phyloP scores from a whole-genome alignment of 2,888 invertebrate species.

The Synanthedon andrenaeformis region DNA sequence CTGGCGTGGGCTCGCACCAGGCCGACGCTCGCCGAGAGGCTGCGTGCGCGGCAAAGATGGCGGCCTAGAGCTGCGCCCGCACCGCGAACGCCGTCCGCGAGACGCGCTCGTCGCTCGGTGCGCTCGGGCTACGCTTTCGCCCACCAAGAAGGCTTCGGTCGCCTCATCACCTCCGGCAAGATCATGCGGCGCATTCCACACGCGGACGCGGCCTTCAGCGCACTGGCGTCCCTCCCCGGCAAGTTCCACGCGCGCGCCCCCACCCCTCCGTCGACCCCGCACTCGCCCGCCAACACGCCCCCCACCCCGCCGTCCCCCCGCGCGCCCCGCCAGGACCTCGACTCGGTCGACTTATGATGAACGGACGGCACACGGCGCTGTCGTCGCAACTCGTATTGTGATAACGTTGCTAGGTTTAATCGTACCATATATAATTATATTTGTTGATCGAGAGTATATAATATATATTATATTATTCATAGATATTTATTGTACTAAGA shows the following conservation, averaged over 20 bases:
- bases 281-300: constrained; percentile 31
- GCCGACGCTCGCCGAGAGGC: constrained; percentile 92
- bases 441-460: constrained; percentile 61
- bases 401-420: constrained; percentile 53
- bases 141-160: constrained; percentile 97
- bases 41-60: constrained; percentile 83
- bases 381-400: constrained; percentile 51
- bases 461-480: constrained; percentile 41
- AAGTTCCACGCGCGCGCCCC: constrained; percentile 81
- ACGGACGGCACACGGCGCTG: constrained; percentile 34
- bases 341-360: constrained; percentile 77
- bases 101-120: constrained; percentile 89
- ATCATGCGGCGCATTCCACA: constrained; percentile 90
- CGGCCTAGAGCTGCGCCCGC: constrained; percentile 81
- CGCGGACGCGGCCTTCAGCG: constrained; percentile 79
- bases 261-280: constrained; percentile 44
- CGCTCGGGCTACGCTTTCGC: constrained; percentile 99
- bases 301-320: constrained; percentile 45
- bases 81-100: constrained; percentile 86
- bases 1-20: constrained; percentile 93
- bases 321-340: constrained; percentile 79
- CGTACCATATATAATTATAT: constrained; percentile 58
- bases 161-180: constrained; percentile 96
- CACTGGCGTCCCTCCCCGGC: constrained; percentile 68
- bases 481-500: constrained; percentile 56